Base-by-base conservation (phyloP, 2,113 vertebrate species). In the Cryptotis parvus region DNA sequence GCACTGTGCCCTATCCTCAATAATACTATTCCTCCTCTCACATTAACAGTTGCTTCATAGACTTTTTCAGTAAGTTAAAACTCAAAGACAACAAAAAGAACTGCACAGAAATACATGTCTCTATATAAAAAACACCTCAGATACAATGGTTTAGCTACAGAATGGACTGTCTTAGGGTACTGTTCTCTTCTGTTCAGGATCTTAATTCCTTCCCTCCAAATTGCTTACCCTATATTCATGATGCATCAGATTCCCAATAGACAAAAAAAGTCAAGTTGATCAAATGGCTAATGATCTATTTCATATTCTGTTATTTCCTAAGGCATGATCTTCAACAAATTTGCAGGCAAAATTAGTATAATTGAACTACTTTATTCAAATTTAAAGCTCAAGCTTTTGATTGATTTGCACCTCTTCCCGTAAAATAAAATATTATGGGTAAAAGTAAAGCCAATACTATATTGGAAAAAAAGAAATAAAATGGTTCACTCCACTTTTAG, bases 141-240 rank as follows among this genome's bases (percentile, higher is more conserved):
- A 58, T 22, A 58, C 16, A 22, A 2, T 22, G 37, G 22, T 22
- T 31, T 61, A 84, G 65, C 29, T n/a, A 4, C 5, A 65, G 33
- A 18, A 3, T 22, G 31, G 1, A 14, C 16, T 10, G 11, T 9
- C 22, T 65, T 29, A 58, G 37, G 31, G 24, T 29, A n/a, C 16
- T 26, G 4, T 22, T 26, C 3, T 27, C 58, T 69, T 27, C 26
- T 35, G 0, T 11, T 41, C 8, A 33, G 16, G 7, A 11, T 37
- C n/a, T n/a, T n/a, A 10, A 4, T 45, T 27, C 24, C n/a, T 69
- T 3, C 20, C 1, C 0, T 26, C 0, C 29, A n/a, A 0, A 2
- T 12, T 4, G 33, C 55, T 4, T 15, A 4, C 26, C n/a, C 15
- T 26, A 10, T 0, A 8, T 6, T 0, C 9, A 49, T 3, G 26